Percentiles rank a stretch among this genome's conserved stretches.
Evolutionary conservation across 64 coral and sea anemone species (phyloP).

Genomic region (Actinia tenebrosa): DNA sequence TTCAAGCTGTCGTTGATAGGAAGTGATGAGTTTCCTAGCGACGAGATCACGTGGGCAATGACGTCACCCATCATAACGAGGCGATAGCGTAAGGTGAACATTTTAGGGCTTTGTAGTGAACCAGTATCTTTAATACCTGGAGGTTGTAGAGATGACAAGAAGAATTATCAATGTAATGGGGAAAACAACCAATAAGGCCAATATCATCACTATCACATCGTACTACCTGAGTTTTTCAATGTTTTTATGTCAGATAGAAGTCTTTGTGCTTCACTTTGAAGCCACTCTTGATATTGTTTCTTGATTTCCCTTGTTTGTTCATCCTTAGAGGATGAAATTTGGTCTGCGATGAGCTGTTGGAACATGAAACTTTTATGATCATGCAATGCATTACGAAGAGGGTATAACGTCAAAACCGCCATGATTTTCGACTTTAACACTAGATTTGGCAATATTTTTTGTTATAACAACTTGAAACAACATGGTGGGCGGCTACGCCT

Average conservation of each 20-base stretch:
- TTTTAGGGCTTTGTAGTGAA: constrained; percentile 39
- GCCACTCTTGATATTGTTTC: not conserved
- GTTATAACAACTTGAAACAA: too few relatives aligned
- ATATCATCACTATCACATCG: not conserved
- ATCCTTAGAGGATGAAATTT: not conserved
- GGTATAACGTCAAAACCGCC: not conserved
- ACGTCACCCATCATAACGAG: constrained; percentile 32
- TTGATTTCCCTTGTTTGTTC: not conserved
- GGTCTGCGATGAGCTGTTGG: not conserved
- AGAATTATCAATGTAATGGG: not conserved
- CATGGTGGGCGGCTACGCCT: too few relatives aligned
- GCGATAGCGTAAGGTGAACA: constrained; percentile 34
- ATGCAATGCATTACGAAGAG: too few relatives aligned
- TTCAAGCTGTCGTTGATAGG: not conserved
- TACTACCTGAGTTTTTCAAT: not conserved
- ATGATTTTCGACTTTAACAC: too few relatives aligned
- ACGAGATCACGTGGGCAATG: not conserved
- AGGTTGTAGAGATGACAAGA: not conserved
- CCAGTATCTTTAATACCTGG: not conserved
- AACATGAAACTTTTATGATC: not conserved
- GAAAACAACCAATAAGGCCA: not conserved
- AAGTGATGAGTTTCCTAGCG: not conserved
- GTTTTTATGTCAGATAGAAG: not conserved
- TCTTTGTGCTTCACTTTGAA: not conserved
- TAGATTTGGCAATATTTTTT: too few relatives aligned